Evolutionary conservation across 2,113 vertebrate species (phyloP), one percentile per base, ranked within the genome.

Genomic region (Aspidoscelis tigris): DNA sequence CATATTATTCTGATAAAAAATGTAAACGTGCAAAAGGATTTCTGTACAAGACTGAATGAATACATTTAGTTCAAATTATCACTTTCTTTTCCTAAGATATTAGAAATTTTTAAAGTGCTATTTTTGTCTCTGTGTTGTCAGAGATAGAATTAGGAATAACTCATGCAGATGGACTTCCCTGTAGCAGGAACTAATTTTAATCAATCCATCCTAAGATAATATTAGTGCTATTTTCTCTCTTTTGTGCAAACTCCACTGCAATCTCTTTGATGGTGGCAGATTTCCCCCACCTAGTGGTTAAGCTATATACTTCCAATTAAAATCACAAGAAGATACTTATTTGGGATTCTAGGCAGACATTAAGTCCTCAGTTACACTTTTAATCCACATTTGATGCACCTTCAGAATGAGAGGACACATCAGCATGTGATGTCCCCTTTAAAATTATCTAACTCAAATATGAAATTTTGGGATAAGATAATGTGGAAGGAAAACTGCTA

Each of bases 211-310:
- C 55, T 82, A 88, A 92, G 81, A 89, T 92, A 82, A 91, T 96
- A 92, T 91, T 92, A 90, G 61, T 88, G 79, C 89, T 89, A 91
- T 89, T 92, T 95, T 92, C 89, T 90, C 61, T 84, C 82, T 91
- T 91, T 93, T 93, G 33, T 33, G 33, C 33, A 33, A 33, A 11
- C 9, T 22, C 2, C 20, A 16, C n/a, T 6, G n/a, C 26, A 71
- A 9, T 90, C 81, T 87, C 55, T 78, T 14, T 87, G 11, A 87
- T 77, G 55, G 89, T 70, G 94, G 95, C 92, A 91, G 93, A 94
- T 94, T 94, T 92, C 94, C 91, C 94, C 96, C 95, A 96, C 93
- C 95, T 96, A 96, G 95, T 95, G 95, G 95, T 86, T 90, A 88
- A 92, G 85, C 3, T 71, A 75, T 86, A 66, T 26, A 92, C 33